phyloP scores from a whole-genome alignment of 2,888 invertebrate genomes.

The Heteropelma amictum region DNA sequence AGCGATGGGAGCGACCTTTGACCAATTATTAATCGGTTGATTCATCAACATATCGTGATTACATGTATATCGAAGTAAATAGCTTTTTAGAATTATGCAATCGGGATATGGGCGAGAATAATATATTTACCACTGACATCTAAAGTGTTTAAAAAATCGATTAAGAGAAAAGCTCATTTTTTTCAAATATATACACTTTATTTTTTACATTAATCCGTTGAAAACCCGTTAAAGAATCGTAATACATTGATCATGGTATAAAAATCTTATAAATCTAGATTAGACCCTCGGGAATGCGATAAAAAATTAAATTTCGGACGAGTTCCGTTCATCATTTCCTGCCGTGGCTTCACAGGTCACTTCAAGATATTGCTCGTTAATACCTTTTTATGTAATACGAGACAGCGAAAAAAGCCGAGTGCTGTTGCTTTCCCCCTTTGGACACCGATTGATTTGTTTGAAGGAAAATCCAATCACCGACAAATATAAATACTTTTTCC shows the following conservation, averaged over 20 bases:
- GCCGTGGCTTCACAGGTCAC: too few relatives aligned
- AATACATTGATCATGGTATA: constrained; percentile 32
- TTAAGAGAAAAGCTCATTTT: not conserved
- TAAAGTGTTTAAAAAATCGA: not conserved
- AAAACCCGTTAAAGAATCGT: constrained; percentile 18
- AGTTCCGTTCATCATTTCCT: too few relatives aligned
- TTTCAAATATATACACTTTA: constrained; percentile 11
- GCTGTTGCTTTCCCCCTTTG: constrained; percentile 11
- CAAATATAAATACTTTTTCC: constrained; percentile 6
- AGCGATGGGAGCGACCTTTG: not conserved
- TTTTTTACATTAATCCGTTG: constrained; percentile 32
- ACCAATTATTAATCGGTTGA: not conserved
- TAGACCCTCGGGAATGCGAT: constrained; percentile 12
- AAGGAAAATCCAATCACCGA: not conserved
- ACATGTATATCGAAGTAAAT: not conserved
- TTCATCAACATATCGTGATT: constrained; percentile 29
- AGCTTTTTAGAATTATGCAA: constrained; percentile 27
- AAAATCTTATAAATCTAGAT: constrained; percentile 26
- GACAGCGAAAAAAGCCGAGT: constrained; percentile 1
- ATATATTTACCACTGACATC: constrained; percentile 16
- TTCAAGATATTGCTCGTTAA: not conserved
- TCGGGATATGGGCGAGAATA: not conserved
- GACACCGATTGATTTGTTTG: constrained; percentile 13
- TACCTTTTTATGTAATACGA: not conserved
- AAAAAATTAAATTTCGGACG: constrained; percentile 43